Conservation (phyloP, 2,888 invertebrate genomes). For the Theodoxus fluviatilis region DNA sequence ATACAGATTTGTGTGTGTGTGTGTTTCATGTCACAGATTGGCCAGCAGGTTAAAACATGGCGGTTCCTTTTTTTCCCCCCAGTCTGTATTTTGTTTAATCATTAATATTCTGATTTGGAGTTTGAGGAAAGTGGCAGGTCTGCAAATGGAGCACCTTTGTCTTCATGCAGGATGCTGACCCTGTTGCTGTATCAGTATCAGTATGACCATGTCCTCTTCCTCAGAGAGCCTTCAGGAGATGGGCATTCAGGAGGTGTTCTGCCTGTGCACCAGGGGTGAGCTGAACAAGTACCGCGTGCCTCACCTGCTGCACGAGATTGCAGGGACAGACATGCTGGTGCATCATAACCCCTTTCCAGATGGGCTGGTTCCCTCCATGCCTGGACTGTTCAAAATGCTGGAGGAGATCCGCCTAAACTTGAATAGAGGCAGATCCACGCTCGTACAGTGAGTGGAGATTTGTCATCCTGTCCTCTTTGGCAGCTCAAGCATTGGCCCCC, state of each 20-base stretch:
- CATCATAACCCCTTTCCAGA: slow-evolving; percentile 56
- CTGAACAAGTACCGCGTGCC: slow-evolving; percentile 53
- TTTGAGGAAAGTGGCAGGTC: too few species aligned
- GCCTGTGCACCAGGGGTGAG: slow-evolving; percentile 53
- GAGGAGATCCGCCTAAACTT: slow-evolving; percentile 42
- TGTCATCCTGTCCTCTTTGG: too few species aligned
- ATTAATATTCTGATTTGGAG: background rate
- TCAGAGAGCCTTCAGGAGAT: slow-evolving; percentile 42
- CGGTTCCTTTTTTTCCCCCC: too few species aligned
- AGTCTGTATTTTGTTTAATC: background rate
- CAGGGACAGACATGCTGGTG: slow-evolving; percentile 40
- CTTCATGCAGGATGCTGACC: too few species aligned
- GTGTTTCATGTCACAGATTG: too few species aligned
- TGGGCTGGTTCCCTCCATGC: slow-evolving; percentile 42
- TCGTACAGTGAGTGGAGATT: too few species aligned
- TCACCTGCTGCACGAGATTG: slow-evolving; percentile 40
- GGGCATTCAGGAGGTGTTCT: slow-evolving; percentile 50
- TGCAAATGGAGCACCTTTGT: too few species aligned
- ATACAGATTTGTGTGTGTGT: too few species aligned
- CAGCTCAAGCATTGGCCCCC: too few species aligned
- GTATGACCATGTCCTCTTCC: slow-evolving; percentile 6
- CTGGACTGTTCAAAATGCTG: slow-evolving; percentile 43
- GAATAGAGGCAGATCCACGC: too few species aligned
- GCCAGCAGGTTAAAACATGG: too few species aligned
- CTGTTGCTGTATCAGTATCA: too few species aligned